These are phyloP conservation scores for Athripsodes cinereus DNA, from an alignment of 2,888 invertebrate species.

Conservation along the genomic window DNA sequence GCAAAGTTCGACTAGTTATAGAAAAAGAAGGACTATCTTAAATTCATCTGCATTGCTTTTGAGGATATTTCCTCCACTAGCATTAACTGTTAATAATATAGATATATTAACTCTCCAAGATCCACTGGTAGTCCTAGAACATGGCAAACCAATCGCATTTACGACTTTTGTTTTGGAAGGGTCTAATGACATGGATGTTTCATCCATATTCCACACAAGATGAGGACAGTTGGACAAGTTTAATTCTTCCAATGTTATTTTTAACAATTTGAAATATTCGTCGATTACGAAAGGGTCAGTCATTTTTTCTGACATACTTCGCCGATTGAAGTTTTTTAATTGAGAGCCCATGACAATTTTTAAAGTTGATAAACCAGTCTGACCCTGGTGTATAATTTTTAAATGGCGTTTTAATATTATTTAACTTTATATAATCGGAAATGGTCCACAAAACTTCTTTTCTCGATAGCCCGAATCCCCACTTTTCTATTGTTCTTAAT, in stretches of 20 bases:
- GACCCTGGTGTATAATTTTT: conserved; percentile 31
- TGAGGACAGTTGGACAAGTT: conserved; percentile 14
- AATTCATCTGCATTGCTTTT: too few species aligned
- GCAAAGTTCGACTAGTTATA: too few species aligned
- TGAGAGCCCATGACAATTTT: conserved; percentile 31
- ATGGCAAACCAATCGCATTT: conserved; percentile 16
- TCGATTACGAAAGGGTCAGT: not conserved
- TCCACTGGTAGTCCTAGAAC: conserved; percentile 13
- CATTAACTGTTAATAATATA: conserved; percentile 16
- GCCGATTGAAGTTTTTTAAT: conserved; percentile 34
- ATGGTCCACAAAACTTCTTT: conserved; percentile 31
- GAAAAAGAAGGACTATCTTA: too few species aligned
- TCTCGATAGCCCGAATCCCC: conserved; percentile 33
- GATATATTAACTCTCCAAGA: conserved; percentile 9
- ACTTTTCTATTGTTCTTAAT: conserved; percentile 30
- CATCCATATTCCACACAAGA: conserved; percentile 29
- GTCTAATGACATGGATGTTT: conserved; percentile 12
- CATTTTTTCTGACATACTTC: conserved; percentile 25
- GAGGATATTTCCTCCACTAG: conserved; percentile 10
- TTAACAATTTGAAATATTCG: not conserved
- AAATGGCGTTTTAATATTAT: conserved; percentile 30
- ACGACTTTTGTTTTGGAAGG: conserved; percentile 27
- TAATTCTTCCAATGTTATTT: not conserved
- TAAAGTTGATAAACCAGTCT: conserved; percentile 32
- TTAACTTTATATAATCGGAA: conserved; percentile 29